Conservation (phyloP, 1,140 invertebrate species). For the Prorops nasuta region DNA sequence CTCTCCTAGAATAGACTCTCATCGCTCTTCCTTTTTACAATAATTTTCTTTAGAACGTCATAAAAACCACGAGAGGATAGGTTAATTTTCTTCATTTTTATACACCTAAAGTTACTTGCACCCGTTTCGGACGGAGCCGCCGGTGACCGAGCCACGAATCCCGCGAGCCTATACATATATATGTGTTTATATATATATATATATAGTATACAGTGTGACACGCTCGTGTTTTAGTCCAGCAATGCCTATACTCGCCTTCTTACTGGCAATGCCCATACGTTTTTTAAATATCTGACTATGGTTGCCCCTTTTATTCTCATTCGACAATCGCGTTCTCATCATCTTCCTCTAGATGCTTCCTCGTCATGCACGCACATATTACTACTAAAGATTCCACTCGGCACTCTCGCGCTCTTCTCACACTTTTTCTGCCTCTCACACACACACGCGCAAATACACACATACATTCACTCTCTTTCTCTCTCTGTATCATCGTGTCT, state of each 20-base stretch:
- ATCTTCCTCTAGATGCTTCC: too few relatives aligned
- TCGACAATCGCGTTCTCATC: too few relatives aligned
- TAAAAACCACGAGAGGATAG: conserved; percentile 44
- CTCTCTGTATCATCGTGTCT: conserved; percentile 12
- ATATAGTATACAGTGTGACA: too few relatives aligned
- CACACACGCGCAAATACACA: conserved; percentile 10
- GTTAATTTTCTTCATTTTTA: conserved; percentile 35
- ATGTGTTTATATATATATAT: too few relatives aligned
- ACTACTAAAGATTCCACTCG: too few relatives aligned
- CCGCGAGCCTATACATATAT: too few relatives aligned
- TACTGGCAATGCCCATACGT: too few relatives aligned
- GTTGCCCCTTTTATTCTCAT: too few relatives aligned
- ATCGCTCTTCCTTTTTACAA: conserved; percentile 39
- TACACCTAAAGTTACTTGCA: conserved; percentile 50
- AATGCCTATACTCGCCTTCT: too few relatives aligned
- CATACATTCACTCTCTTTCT: conserved; percentile 8
- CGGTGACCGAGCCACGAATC: conserved; percentile 35
- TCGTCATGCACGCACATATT: too few relatives aligned
- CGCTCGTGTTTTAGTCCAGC: too few relatives aligned
- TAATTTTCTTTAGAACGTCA: conserved; percentile 47
- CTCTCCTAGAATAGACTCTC: conserved; percentile 28
- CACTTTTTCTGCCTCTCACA: conserved; percentile 24
- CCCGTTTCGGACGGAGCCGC: conserved; percentile 44
- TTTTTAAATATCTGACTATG: too few relatives aligned
- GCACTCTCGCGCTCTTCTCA: conserved; percentile 12